Evolutionary conservation across 2,888 invertebrate genomes (phyloP).

Genomic region (Lissocephala sabroskyi): DNA sequence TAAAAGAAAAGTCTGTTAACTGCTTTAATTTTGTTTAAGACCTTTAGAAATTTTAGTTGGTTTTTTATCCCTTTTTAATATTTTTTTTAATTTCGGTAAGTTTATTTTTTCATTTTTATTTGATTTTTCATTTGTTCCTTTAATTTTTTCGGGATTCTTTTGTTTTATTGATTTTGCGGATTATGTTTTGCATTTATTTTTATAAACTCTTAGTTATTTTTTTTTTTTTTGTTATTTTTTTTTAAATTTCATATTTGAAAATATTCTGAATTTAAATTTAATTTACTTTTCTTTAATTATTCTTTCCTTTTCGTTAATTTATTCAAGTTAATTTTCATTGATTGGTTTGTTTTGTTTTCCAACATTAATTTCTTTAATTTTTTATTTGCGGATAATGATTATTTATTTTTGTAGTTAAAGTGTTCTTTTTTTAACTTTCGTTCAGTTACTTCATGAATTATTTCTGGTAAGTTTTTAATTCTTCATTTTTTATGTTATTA

Average conservation of each 20-base stretch:
- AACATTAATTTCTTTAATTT: neutral
- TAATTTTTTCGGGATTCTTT: neutral
- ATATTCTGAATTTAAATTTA: neutral
- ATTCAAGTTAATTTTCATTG: neutral
- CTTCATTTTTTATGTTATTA: too few species aligned
- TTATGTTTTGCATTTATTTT: neutral
- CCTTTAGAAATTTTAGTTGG: neutral
- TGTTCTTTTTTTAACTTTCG: neutral
- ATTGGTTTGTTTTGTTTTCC: neutral
- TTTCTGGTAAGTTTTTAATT: too few species aligned
- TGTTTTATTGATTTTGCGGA: neutral
- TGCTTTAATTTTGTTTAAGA: conserved; percentile 24
- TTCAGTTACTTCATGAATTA: neutral
- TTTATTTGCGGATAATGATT: neutral
- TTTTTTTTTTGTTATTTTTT: neutral
- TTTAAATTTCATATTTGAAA: conserved; percentile 19
- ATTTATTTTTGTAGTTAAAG: too few species aligned
- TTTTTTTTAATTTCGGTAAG: neutral
- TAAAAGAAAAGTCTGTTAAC: conserved; percentile 27
- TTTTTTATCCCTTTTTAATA: conserved; percentile 1
- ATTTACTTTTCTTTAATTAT: conserved; percentile 3
- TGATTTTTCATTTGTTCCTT: neutral
- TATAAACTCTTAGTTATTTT: neutral
- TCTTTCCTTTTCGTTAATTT: neutral
- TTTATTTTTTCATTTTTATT: conserved; percentile 1